Percentiles rank a stretch among this genome's conserved stretches.
These are phyloP conservation scores for Resseliella maxima DNA, from an alignment of 2,888 invertebrate species.

Conservation along the genomic window DNA sequence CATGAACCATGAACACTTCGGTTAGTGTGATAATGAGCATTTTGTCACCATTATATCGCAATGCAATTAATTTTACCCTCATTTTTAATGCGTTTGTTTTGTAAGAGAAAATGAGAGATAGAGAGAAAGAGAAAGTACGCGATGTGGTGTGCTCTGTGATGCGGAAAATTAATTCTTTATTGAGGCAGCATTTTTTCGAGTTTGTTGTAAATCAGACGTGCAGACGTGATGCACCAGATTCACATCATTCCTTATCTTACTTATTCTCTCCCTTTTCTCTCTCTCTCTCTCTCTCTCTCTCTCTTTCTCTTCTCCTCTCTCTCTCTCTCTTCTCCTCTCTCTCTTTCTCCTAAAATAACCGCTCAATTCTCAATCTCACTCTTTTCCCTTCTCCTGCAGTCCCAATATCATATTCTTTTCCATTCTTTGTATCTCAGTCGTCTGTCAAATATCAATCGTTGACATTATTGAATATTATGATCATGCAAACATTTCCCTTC, in stretches of 20 bases:
- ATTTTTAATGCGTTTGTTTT: neutral
- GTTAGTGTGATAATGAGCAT: neutral
- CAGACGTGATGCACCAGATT: neutral
- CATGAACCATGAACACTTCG: neutral
- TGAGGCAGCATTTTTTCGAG: neutral
- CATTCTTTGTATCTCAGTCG: neutral
- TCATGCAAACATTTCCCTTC: neutral
- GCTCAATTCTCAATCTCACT: too few relatives aligned
- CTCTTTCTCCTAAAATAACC: too few relatives aligned
- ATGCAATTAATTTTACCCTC: conserved; percentile 39
- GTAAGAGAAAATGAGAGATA: too few relatives aligned
- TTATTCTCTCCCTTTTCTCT: too few relatives aligned
- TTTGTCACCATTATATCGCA: neutral
- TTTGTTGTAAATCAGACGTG: neutral
- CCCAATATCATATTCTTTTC: neutral
- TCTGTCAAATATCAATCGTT: neutral
- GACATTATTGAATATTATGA: neutral
- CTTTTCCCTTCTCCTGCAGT: too few relatives aligned
- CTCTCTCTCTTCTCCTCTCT: too few relatives aligned
- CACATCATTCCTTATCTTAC: too few relatives aligned
- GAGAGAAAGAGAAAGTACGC: too few relatives aligned
- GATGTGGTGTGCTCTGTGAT: neutral
- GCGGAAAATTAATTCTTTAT: conserved; percentile 46
- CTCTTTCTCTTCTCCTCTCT: too few relatives aligned
- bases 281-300: too few relatives aligned